Percentiles rank a stretch among this genome's conserved stretches.
Conservation (phyloP, 2,113 vertebrate genomes). For the Ctenodactylus gundi region DNA sequence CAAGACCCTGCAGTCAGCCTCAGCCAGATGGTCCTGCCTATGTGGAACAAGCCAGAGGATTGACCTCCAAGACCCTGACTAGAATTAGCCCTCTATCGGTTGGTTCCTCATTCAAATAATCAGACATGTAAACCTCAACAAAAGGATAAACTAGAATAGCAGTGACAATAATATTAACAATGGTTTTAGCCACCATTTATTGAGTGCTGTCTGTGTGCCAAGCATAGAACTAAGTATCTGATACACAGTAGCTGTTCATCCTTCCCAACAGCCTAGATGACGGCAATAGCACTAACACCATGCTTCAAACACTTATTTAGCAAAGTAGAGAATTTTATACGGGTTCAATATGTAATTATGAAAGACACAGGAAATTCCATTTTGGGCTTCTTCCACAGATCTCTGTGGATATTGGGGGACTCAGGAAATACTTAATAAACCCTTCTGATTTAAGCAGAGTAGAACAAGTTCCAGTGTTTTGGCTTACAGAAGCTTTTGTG, state of each 20-base stretch:
- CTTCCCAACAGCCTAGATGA: not conserved
- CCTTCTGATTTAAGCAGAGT: not conserved
- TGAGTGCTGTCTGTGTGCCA: not conserved
- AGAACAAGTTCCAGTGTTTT: not conserved
- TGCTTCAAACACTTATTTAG: not conserved
- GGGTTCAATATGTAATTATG: no score
- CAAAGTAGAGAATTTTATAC: not conserved
- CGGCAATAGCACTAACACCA: not conserved
- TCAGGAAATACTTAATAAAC: not conserved
- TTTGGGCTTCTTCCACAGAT: not conserved
- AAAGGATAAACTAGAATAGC: not conserved
- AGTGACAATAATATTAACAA: no score
- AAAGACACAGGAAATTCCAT: not conserved
- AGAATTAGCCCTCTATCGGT: not conserved
- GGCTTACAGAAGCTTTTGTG: not conserved
- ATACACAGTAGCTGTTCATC: not conserved
- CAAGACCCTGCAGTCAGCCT: not conserved
- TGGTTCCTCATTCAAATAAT: not conserved
- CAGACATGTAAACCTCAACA: not conserved
- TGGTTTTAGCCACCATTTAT: not conserved
- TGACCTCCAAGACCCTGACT: not conserved
- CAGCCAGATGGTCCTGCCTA: no score
- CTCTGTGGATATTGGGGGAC: not conserved
- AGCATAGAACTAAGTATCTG: not conserved
- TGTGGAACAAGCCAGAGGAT: rapidly evolving